Percentiles rank a stretch among this genome's conserved stretches.
Evolutionary conservation across 2,888 invertebrate species (phyloP).

Genomic region (Himalopsyche anomala): DNA sequence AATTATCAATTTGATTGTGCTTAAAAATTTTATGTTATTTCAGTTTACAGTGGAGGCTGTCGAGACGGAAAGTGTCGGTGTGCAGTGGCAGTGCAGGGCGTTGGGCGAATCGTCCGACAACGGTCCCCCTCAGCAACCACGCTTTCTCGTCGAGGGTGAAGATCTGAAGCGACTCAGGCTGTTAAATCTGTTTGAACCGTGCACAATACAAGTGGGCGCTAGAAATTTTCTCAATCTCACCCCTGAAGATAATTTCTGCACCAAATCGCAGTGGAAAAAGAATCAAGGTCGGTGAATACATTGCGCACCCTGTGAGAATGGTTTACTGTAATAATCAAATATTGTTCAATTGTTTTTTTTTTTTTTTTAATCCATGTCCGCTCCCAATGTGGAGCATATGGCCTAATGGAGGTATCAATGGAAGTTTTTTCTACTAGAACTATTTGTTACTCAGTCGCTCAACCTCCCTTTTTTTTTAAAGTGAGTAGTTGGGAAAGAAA

Average conservation of each 20-base stretch:
- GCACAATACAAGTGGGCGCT: slow-evolving; percentile 93
- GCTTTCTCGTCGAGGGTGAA: slow-evolving; percentile 81
- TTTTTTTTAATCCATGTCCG: too few relatives aligned
- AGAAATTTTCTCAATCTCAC: slow-evolving; percentile 89
- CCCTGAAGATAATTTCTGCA: slow-evolving; percentile 84
- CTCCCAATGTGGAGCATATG: too few relatives aligned
- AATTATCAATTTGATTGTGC: neutral
- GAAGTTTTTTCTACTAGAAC: too few relatives aligned
- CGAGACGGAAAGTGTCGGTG: slow-evolving; percentile 87
- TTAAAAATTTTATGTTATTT: slow-evolving; percentile 44
- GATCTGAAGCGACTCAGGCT: slow-evolving; percentile 89
- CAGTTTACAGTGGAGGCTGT: slow-evolving; percentile 90
- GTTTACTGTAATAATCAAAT: too few relatives aligned
- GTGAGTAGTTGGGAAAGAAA: too few relatives aligned
- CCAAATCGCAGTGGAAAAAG: slow-evolving; percentile 87
- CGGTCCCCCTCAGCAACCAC: slow-evolving; percentile 82
- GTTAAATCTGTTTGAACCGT: slow-evolving; percentile 90
- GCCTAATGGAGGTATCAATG: too few relatives aligned
- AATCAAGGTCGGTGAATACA: slow-evolving; percentile 76
- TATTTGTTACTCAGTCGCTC: too few relatives aligned
- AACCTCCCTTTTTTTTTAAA: too few relatives aligned
- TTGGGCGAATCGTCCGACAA: slow-evolving; percentile 77
- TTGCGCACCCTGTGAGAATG: neutral
- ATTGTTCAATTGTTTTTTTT: too few relatives aligned
- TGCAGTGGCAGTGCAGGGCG: slow-evolving; percentile 91